Percentiles rank a stretch among this genome's conserved stretches.
These are phyloP conservation scores for Aradophagus sp. DNA, from an alignment of 1,140 invertebrate genomes.

Conservation along the genomic window DNA sequence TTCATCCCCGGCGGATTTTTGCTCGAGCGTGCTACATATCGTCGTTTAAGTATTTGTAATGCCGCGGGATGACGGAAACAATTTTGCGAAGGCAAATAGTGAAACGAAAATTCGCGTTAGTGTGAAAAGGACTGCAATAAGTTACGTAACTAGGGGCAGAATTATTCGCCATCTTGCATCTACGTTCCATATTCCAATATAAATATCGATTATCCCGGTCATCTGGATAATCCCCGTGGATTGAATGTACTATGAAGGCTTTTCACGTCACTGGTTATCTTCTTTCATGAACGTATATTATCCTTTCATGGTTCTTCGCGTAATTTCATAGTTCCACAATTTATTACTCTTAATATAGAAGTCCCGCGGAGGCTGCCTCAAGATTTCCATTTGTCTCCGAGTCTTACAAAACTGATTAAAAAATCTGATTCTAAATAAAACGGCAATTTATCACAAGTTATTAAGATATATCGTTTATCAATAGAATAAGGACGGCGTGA, in stretches of 20 bases:
- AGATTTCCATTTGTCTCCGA: slow-evolving; percentile 48
- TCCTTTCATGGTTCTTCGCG: slow-evolving; percentile 57
- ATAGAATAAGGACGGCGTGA: too few relatives aligned
- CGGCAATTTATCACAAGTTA: slow-evolving; percentile 2
- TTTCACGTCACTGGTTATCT: slow-evolving; percentile 59
- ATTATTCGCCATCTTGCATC: slow-evolving; percentile 57
- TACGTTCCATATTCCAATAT: slow-evolving; percentile 61
- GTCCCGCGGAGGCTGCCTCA: slow-evolving; percentile 32
- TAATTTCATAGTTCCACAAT: slow-evolving; percentile 57
- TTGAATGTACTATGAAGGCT: slow-evolving; percentile 67
- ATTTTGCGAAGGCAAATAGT: slow-evolving; percentile 50
- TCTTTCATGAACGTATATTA: slow-evolving; percentile 59
- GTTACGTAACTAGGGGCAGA: slow-evolving; percentile 49
- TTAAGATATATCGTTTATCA: too few relatives aligned
- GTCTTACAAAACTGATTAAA: slow-evolving; percentile 39
- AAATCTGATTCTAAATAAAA: slow-evolving; percentile 33
- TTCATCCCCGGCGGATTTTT: too few relatives aligned
- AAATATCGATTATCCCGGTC: slow-evolving; percentile 70
- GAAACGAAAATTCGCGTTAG: slow-evolving; percentile 40
- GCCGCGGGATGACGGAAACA: too few relatives aligned
- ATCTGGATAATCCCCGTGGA: slow-evolving; percentile 70
- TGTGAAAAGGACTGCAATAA: slow-evolving; percentile 41
- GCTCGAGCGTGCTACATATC: too few relatives aligned
- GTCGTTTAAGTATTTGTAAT: too few relatives aligned
- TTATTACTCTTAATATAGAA: slow-evolving; percentile 59